These are phyloP conservation scores for Glossophaga mutica DNA, from an alignment of 2,797 vertebrate genomes.

Conservation along the genomic window DNA sequence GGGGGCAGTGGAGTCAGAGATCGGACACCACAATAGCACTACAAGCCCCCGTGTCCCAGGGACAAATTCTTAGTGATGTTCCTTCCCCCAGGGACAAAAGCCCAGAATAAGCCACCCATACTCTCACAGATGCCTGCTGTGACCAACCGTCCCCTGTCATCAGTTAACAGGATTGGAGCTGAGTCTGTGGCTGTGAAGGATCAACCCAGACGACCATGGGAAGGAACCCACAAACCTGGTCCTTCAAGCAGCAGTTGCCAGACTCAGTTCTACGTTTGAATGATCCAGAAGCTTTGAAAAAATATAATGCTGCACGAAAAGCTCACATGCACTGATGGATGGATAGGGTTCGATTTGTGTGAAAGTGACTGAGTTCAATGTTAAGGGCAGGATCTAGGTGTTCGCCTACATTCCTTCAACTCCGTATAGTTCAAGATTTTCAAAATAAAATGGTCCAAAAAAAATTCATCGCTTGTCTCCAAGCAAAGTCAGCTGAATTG, in stretches of 20 bases:
- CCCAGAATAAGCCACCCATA: neutral
- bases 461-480: neutral
- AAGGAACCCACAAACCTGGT: neutral
- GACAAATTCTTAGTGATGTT: neutral
- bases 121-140: neutral
- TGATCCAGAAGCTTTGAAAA: neutral
- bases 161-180: neutral
- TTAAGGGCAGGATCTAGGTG: neutral
- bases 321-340: neutral
- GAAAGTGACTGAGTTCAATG: neutral
- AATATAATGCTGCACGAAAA: neutral
- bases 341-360: neutral
- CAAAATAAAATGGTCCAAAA: neutral
- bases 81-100: neutral
- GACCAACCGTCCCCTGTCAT: neutral
- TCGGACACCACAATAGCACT: neutral
- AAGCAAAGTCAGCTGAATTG: neutral
- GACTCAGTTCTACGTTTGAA: neutral
- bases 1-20: neutral
- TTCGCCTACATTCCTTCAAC: neutral
- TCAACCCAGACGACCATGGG: neutral
- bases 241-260: neutral
- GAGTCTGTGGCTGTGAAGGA: neutral
- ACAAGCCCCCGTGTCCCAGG: neutral
- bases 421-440: neutral